Evolutionary conservation across 2,888 invertebrate species (phyloP).

Genomic region (Agrilus mali): DNA sequence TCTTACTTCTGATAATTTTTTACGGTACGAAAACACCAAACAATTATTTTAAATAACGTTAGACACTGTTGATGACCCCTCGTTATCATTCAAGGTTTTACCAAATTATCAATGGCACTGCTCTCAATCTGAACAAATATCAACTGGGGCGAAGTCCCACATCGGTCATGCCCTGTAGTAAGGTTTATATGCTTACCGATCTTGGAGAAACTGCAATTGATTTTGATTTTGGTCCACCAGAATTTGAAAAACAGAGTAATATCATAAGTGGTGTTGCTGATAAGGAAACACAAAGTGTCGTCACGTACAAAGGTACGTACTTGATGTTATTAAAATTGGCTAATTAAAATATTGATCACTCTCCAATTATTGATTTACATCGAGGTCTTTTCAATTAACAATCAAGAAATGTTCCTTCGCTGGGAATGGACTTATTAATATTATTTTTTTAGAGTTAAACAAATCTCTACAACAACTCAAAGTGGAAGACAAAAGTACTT

Average conservation of each 20-base stretch:
- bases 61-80: neutral
- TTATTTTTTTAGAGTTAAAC: no score
- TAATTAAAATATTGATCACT: no score
- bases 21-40: conserved; percentile 53
- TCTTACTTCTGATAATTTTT: conserved; percentile 73
- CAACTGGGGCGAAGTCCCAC: conserved; percentile 28
- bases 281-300: no score
- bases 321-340: no score
- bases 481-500: no score
- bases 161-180: conserved; percentile 27
- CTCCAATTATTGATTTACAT: no score
- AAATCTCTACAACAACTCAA: no score
- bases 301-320: no score
- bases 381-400: no score
- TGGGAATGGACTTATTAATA: no score
- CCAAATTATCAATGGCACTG: conserved; percentile 22
- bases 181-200: conserved; percentile 26
- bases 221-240: conserved; percentile 65
- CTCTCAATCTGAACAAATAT: conserved; percentile 20
- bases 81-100: conserved; percentile 23
- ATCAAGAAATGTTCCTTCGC: no score
- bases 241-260: conserved; percentile 12
- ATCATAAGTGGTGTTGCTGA: neutral
- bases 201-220: conserved; percentile 81
- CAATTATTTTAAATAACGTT: neutral